Evolutionary conservation across 2,888 invertebrate species (phyloP).

Genomic region (Pristionchus exspectatus): DNA sequence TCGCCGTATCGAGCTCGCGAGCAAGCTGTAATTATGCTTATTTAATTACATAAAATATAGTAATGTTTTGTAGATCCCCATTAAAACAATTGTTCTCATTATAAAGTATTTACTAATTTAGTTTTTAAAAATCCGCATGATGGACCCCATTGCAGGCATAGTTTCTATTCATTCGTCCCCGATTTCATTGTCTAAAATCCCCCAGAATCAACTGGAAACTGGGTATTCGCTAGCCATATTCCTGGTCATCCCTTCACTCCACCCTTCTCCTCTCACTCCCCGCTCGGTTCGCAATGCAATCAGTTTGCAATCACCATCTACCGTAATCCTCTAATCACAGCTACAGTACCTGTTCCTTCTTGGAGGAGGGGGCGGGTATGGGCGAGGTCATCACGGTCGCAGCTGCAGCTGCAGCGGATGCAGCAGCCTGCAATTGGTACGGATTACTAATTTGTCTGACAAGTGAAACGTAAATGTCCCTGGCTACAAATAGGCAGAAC

Average conservation of each 20-base stretch:
- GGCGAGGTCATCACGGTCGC: background rate
- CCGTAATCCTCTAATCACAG: background rate
- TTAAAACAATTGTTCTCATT: too few species aligned
- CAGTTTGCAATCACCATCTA: conserved; percentile 7
- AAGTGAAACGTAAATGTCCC: background rate
- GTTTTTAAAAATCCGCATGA: too few species aligned
- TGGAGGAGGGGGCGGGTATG: background rate
- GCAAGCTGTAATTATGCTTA: background rate
- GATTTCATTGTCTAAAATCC: background rate
- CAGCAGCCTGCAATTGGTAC: background rate
- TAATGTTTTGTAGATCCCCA: too few species aligned
- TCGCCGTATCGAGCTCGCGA: conserved; percentile 13
- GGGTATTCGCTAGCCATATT: background rate
- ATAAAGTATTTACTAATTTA: too few species aligned
- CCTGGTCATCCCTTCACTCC: background rate
- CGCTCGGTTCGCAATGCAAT: background rate
- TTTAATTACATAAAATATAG: background rate
- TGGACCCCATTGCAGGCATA: background rate
- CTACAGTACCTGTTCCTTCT: conserved; percentile 22
- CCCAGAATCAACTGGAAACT: too few species aligned
- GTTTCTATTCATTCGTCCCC: background rate
- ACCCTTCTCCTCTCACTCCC: background rate
- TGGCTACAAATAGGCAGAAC: background rate
- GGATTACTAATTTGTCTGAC: background rate
- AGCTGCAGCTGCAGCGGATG: background rate